Evolutionary conservation across 2,113 vertebrate species (phyloP).

Genomic region (Pelodiscus sinensis): DNA sequence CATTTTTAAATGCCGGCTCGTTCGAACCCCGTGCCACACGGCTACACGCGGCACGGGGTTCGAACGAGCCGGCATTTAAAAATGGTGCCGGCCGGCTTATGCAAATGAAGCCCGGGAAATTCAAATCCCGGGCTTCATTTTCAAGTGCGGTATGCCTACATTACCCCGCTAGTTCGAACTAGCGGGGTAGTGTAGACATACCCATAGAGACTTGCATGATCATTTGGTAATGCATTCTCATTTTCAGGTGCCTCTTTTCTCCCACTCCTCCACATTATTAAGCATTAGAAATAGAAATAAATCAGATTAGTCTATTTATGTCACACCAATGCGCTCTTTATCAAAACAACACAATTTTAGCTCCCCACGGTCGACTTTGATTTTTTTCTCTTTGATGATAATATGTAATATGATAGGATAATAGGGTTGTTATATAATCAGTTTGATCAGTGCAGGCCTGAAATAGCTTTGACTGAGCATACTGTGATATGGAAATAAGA

Average conservation of each 20-base stretch:
- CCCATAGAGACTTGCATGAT: conserved; percentile 2
- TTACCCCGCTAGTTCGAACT: too few relatives aligned
- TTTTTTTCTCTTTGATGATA: conserved; percentile 66
- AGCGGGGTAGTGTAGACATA: too few relatives aligned
- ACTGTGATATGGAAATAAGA: conserved; percentile 56
- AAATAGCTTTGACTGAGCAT: conserved; percentile 64
- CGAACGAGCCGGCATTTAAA: too few relatives aligned
- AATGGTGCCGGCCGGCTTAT: too few relatives aligned
- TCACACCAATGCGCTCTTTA: conserved; percentile 66
- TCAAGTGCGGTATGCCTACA: too few relatives aligned
- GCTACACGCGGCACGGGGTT: too few relatives aligned
- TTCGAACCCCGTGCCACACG: too few relatives aligned
- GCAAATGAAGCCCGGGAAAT: too few relatives aligned
- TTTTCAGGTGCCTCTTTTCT: conserved; percentile 62
- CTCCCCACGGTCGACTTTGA: conserved; percentile 68
- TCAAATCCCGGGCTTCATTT: too few relatives aligned
- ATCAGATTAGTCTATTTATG: conserved; percentile 74
- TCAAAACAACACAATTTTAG: conserved; percentile 75
- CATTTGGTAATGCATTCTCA: conserved; percentile 48
- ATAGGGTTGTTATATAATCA: conserved; percentile 56
- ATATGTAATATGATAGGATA: conserved; percentile 69
- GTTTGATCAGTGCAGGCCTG: conserved; percentile 69
- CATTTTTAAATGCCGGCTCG: too few relatives aligned
- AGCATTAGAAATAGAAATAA: conserved; percentile 74
- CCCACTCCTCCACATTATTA: conserved; percentile 61